Conservation (phyloP, 2,888 invertebrate species). For the Charanyca ferruginea region DNA sequence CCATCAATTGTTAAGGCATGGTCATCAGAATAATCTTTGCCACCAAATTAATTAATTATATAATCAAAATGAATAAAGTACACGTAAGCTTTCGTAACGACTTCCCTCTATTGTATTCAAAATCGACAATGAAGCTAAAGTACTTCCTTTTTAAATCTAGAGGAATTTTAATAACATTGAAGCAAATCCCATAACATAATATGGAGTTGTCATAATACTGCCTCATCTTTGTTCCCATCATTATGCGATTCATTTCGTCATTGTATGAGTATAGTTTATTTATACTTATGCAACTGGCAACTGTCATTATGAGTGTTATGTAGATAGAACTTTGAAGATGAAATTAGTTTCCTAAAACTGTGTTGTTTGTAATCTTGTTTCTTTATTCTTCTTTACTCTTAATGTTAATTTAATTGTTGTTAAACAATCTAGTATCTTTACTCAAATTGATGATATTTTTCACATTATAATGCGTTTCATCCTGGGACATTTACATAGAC, state of each 20-base stretch:
- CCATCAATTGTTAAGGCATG: neutral
- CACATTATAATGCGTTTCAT: too few relatives aligned
- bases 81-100: conserved; percentile 32
- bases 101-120: conserved; percentile 62
- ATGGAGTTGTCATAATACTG: conserved; percentile 70
- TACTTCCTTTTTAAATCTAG: conserved; percentile 55
- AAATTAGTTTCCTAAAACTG: conserved; percentile 11
- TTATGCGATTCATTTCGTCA: conserved; percentile 71
- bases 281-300: conserved; percentile 55
- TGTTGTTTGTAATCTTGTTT: neutral
- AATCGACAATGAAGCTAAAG: conserved; percentile 56
- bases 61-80: conserved; percentile 16
- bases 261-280: conserved; percentile 66
- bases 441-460: neutral
- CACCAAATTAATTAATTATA: neutral
- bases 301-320: conserved; percentile 18
- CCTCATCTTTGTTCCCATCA: conserved; percentile 68
- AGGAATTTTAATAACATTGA: conserved; percentile 70
- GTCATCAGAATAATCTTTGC: neutral
- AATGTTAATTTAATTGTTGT: neutral
- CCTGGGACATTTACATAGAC: too few relatives aligned
- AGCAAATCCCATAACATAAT: conserved; percentile 67
- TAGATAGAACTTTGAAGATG: conserved; percentile 10
- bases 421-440: neutral
- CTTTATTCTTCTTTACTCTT: neutral